phyloP scores from a whole-genome alignment of 2,888 invertebrate genomes.

The Drosophila siamana region DNA sequence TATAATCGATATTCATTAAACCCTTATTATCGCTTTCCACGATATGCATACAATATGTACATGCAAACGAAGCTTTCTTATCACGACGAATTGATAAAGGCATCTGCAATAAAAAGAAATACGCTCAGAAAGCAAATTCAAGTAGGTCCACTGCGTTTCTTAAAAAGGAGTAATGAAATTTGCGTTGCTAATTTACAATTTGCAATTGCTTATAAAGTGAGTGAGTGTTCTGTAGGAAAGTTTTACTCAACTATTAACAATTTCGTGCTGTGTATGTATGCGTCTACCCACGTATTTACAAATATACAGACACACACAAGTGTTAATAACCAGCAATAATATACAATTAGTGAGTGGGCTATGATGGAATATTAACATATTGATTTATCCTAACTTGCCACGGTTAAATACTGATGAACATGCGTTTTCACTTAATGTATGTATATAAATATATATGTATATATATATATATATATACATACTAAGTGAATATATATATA shows the following conservation, averaged over 20 bases:
- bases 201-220: background rate
- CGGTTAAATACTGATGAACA: background rate
- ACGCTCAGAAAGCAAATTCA: conserved; percentile 1
- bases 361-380: conserved; percentile 1
- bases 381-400: background rate
- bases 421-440: background rate
- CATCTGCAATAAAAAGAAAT: conserved; percentile 1
- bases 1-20: conserved; percentile 8
- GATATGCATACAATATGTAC: conserved; percentile 17
- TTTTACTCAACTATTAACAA: background rate
- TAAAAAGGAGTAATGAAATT: background rate
- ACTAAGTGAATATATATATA: too few relatives aligned
- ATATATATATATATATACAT: too few relatives aligned
- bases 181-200: background rate
- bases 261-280: background rate
- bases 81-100: conserved; percentile 15
- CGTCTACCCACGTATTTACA: background rate
- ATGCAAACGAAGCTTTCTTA: conserved; percentile 25
- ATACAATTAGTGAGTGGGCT: background rate
- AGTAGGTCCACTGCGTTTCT: background rate
- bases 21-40: conserved; percentile 3
- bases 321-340: background rate
- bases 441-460: too few relatives aligned
- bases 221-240: background rate
- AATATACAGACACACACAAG: background rate